A percentile compares a stretch with the other conserved stretches of the same genome.
phyloP scores from a whole-genome alignment of 2,888 invertebrate species.

The Trissonchulus sp. region DNA sequence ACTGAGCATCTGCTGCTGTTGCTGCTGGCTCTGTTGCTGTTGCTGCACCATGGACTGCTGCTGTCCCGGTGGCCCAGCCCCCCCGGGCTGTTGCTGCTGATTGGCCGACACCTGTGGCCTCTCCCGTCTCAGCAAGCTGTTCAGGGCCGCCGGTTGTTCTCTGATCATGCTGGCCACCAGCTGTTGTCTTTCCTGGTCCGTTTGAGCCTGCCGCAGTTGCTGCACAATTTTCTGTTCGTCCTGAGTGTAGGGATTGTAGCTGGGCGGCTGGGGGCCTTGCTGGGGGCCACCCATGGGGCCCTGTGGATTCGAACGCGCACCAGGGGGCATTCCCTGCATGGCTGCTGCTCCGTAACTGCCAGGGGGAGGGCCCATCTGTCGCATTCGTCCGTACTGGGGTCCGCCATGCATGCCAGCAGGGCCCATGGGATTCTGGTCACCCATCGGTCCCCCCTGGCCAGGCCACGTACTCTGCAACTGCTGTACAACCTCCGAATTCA shows the following conservation, averaged over 20 bases:
- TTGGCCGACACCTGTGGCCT: too few relatives aligned
- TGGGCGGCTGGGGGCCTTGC: not conserved
- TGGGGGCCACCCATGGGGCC: not conserved
- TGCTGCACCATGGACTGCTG: constrained; percentile 34
- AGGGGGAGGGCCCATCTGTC: too few relatives aligned
- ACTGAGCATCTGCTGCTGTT: constrained; percentile 51
- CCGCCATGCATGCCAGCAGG: too few relatives aligned
- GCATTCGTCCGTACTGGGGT: too few relatives aligned
- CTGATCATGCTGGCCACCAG: constrained; percentile 36
- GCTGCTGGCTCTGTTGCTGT: constrained; percentile 38
- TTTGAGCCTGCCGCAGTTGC: constrained; percentile 48
- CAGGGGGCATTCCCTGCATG: not conserved
- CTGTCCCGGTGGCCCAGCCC: too few relatives aligned
- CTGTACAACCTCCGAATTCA: not conserved
- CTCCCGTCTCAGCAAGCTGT: not conserved
- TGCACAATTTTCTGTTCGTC: constrained; percentile 42
- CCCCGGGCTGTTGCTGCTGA: too few relatives aligned
- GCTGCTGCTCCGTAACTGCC: too few relatives aligned
- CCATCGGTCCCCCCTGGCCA: too few relatives aligned
- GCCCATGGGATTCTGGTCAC: too few relatives aligned
- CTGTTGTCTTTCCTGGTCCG: constrained; percentile 37
- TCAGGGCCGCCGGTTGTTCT: constrained; percentile 41
- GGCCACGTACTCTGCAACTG: not conserved
- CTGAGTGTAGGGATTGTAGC: not conserved
- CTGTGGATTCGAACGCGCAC: not conserved